phyloP scores from a whole-genome alignment of 1,140 invertebrate genomes.

The Polyergus mexicanus region DNA sequence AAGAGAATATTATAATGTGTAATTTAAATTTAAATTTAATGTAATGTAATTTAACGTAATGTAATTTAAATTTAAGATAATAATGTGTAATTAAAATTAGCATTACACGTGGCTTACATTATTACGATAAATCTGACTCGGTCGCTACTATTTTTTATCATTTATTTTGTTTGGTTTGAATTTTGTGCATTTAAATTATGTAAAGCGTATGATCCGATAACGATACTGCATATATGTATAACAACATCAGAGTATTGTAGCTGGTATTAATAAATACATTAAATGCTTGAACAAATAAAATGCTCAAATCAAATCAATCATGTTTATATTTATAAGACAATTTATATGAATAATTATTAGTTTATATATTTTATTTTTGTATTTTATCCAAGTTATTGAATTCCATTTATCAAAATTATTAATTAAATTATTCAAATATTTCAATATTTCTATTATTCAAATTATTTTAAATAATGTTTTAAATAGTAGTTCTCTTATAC shows the following conservation, averaged over 20 bases:
- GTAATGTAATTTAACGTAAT: too few relatives aligned
- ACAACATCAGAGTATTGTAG: too few relatives aligned
- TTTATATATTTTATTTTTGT: background rate
- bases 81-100: background rate
- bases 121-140: background rate
- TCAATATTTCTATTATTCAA: too few relatives aligned
- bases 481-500: background rate
- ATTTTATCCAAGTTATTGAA: background rate
- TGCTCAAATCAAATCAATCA: background rate
- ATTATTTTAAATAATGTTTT: background rate
- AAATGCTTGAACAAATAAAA: background rate
- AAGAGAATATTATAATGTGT: background rate
- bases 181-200: background rate
- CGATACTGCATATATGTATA: background rate
- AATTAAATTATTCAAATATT: too few relatives aligned
- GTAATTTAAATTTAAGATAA: too few relatives aligned
- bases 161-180: background rate
- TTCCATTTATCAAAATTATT: background rate
- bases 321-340: background rate
- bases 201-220: background rate
- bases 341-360: background rate
- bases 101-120: constrained; percentile 24
- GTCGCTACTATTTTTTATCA: background rate
- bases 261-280: background rate
- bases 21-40: too few relatives aligned